Percentiles rank a stretch among this genome's conserved stretches.
Evolutionary conservation across 2,797 vertebrate species (phyloP).

Genomic region (Gallinago solitaria): DNA sequence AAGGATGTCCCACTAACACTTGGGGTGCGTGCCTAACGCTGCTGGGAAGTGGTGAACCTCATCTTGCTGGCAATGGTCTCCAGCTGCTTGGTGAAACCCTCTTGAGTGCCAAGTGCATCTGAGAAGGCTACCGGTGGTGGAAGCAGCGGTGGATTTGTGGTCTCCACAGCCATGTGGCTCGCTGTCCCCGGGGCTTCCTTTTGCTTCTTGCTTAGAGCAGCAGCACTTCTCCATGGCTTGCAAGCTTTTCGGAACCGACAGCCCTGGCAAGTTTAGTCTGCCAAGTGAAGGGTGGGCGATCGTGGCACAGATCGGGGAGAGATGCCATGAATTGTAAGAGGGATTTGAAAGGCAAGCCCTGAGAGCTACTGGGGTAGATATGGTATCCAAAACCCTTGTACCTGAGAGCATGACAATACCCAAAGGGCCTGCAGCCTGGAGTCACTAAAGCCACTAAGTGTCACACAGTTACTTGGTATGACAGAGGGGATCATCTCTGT

Average conservation of each 20-base stretch:
- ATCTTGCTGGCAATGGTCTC: neutral
- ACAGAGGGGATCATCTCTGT: neutral
- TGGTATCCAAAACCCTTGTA: neutral
- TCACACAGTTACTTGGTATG: neutral
- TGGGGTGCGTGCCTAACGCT: fast-evolving
- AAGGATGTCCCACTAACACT: neutral
- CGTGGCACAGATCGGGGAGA: neutral
- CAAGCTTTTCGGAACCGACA: neutral
- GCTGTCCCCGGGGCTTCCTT: neutral
- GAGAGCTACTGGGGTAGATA: neutral
- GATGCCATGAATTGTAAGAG: neutral
- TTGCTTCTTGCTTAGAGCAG: neutral
- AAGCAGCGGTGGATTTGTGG: neutral
- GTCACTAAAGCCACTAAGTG: neutral
- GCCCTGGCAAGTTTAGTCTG: neutral
- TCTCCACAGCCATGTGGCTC: neutral
- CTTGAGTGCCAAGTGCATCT: neutral
- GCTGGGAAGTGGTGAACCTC: neutral
- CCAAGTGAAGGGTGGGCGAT: neutral
- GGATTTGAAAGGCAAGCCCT: neutral
- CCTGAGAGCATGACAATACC: neutral
- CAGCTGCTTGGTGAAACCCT: neutral
- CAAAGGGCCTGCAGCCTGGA: neutral
- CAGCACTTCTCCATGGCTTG: neutral
- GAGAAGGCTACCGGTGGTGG: neutral